phyloP scores from a whole-genome alignment of 1,140 invertebrate genomes.

The Gryon sp. region DNA sequence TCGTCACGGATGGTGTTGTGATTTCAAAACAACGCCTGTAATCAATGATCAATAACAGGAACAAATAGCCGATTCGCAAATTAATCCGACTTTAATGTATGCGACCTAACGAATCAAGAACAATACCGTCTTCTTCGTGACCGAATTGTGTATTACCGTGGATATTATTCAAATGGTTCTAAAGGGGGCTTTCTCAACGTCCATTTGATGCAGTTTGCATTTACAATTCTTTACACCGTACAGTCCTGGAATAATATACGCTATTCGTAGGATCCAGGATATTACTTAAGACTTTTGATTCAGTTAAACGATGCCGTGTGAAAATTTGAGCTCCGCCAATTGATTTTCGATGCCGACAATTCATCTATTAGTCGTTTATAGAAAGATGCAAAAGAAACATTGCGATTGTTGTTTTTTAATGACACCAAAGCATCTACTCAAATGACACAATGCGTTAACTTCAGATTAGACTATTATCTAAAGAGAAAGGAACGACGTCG shows the following conservation, averaged over 20 bases:
- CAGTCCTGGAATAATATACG: slow-evolving; percentile 58
- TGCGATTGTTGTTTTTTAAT: slow-evolving; percentile 13
- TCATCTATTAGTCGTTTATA: slow-evolving; percentile 31
- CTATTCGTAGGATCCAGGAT: slow-evolving; percentile 45
- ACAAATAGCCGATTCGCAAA: slow-evolving; percentile 14
- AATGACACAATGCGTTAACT: slow-evolving; percentile 12
- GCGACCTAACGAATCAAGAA: slow-evolving; percentile 38
- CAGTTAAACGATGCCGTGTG: slow-evolving; percentile 57
- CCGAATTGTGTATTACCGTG: slow-evolving; percentile 57
- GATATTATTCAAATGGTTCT: slow-evolving; percentile 69
- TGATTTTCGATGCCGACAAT: slow-evolving; percentile 17
- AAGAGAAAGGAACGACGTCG: slow-evolving; percentile 27
- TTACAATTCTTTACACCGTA: slow-evolving; percentile 59
- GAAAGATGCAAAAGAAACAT: slow-evolving; percentile 19
- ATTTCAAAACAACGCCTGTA: too few relatives aligned
- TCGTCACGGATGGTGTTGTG: too few relatives aligned
- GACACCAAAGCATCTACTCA: slow-evolving; percentile 12
- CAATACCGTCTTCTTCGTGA: slow-evolving; percentile 64
- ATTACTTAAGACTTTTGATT: slow-evolving; percentile 60
- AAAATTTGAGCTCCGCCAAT: slow-evolving; percentile 44
- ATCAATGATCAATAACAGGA: slow-evolving; percentile 12
- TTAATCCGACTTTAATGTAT: slow-evolving; percentile 55
- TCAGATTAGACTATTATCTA: slow-evolving; percentile 10
- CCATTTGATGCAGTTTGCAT: slow-evolving; percentile 44
- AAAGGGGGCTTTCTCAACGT: slow-evolving; percentile 59